Percentiles rank a stretch among this genome's conserved stretches.
phyloP scores from a whole-genome alignment of 2,888 invertebrate genomes.

The Strigamia crassipes region DNA sequence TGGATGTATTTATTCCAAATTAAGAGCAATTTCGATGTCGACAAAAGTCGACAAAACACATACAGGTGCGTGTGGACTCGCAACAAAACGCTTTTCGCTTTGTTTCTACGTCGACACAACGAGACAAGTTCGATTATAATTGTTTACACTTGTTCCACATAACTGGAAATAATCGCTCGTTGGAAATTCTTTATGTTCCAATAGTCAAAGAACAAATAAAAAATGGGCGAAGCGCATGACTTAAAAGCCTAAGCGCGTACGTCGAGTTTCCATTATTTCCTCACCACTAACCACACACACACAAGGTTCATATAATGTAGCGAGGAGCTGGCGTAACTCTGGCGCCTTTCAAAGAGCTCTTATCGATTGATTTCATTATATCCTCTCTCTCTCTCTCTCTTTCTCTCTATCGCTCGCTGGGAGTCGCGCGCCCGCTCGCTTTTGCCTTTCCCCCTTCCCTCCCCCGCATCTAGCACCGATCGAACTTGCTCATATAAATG shows the following conservation, averaged over 20 bases:
- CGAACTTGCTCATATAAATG: slow-evolving; percentile 14
- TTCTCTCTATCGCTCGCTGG: background rate
- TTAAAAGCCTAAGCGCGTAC: slow-evolving; percentile 38
- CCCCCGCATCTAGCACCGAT: background rate
- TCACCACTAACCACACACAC: slow-evolving; percentile 40
- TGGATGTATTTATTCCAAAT: too few species aligned
- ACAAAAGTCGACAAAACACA: too few species aligned
- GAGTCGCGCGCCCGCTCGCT: background rate
- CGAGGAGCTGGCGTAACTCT: slow-evolving; percentile 38
- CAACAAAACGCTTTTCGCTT: too few species aligned
- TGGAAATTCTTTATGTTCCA: slow-evolving; percentile 1
- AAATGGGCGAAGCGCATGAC: slow-evolving; percentile 1
- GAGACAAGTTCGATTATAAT: background rate
- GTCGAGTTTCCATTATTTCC: slow-evolving; percentile 35
- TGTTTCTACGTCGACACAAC: too few species aligned
- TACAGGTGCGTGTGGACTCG: too few species aligned
- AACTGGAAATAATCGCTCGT: background rate
- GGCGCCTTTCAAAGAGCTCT: slow-evolving; percentile 42
- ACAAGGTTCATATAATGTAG: slow-evolving; percentile 36
- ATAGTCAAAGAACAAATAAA: slow-evolving; percentile 33
- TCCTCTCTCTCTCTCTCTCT: slow-evolving; percentile 1
- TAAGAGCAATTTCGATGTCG: too few species aligned
- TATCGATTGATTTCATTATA: slow-evolving; percentile 42
- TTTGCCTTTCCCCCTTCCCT: background rate
- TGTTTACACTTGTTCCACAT: slow-evolving; percentile 4